These are phyloP conservation scores for Magallana ariakensis DNA, from an alignment of 1,140 invertebrate genomes.

Conservation along the genomic window DNA sequence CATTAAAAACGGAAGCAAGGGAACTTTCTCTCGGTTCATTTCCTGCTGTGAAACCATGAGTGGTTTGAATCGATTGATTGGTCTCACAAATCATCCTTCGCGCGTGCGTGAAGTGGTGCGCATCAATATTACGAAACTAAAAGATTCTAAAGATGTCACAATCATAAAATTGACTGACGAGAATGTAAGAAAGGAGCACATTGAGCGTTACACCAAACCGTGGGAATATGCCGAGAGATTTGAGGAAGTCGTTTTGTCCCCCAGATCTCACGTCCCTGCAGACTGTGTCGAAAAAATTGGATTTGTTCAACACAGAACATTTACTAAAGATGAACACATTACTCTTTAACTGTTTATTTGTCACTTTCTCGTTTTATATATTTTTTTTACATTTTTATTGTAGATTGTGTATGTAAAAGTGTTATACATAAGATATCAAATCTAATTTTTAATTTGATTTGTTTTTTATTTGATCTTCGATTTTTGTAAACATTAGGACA, in stretches of 20 bases:
- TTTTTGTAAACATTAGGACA: too few relatives aligned
- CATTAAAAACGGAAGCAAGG: background rate
- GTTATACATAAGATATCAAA: too few relatives aligned
- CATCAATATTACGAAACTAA: constrained; percentile 9
- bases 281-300: background rate
- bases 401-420: too few relatives aligned
- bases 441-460: too few relatives aligned
- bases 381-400: too few relatives aligned
- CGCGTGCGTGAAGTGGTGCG: background rate
- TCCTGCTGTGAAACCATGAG: background rate
- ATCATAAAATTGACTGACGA: background rate
- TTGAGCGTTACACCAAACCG: background rate
- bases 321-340: background rate
- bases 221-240: background rate
- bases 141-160: background rate
- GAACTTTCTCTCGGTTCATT: background rate
- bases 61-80: background rate
- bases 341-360: background rate
- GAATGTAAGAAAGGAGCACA: background rate
- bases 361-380: background rate
- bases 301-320: background rate
- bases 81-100: background rate
- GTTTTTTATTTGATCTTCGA: too few relatives aligned
- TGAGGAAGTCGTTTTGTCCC: background rate
- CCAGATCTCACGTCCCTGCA: background rate